Conservation (phyloP, 2,797 vertebrate genomes). For the Esox masquinongy region DNA sequence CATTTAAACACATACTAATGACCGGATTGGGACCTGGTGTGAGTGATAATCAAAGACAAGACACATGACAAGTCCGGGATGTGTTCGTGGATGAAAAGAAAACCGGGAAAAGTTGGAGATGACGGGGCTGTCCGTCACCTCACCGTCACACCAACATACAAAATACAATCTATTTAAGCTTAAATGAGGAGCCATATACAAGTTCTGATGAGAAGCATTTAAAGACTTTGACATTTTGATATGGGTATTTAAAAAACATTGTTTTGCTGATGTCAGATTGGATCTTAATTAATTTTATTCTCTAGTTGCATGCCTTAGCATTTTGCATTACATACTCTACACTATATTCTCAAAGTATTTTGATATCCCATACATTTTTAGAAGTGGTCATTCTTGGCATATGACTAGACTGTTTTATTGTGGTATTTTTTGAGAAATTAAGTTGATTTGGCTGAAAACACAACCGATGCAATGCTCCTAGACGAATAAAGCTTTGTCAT, state of each 20-base stretch:
- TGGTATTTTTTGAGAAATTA: neutral
- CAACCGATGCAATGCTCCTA: neutral
- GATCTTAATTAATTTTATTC: neutral
- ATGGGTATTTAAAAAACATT: slow-evolving; percentile 1
- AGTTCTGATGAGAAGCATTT: slow-evolving; percentile 1
- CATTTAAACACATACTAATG: no score
- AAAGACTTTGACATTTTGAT: neutral
- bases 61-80: no score
- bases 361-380: neutral
- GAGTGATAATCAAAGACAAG: no score
- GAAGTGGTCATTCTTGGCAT: neutral
- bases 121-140: no score
- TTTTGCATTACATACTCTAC: neutral
- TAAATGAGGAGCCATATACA: neutral
- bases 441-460: neutral
- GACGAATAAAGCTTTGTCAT: neutral
- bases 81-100: no score
- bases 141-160: no score
- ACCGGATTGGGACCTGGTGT: no score
- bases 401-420: neutral
- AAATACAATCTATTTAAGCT: neutral
- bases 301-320: neutral
- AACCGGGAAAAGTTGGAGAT: no score
- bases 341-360: neutral
- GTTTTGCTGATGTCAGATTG: neutral